These are phyloP conservation scores for Vicugna pacos DNA, from an alignment of 2,113 vertebrate species.

Conservation along the genomic window DNA sequence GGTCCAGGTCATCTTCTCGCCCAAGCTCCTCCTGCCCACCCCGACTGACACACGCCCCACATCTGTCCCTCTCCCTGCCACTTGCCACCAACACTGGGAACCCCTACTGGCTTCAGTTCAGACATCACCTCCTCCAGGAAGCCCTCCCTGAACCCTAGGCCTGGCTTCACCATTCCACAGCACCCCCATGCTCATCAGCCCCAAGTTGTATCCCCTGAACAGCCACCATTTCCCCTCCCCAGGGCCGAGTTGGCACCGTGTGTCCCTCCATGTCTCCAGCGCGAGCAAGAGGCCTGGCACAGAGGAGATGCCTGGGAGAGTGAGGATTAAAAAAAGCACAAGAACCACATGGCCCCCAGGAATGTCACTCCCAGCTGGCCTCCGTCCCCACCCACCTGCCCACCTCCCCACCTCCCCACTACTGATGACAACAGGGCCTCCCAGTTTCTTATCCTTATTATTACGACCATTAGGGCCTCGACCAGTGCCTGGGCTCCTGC, in stretches of 20 bases:
- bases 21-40: background rate
- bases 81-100: background rate
- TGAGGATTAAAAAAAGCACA: background rate
- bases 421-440: background rate
- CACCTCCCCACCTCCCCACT: rapidly evolving
- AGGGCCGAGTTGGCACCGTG: rapidly evolving
- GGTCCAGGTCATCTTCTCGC: no score
- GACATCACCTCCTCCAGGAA: constrained; percentile 25
- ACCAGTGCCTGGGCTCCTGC: rapidly evolving
- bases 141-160: background rate
- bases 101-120: background rate
- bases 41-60: background rate
- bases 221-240: background rate
- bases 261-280: background rate
- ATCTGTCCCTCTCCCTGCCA: background rate
- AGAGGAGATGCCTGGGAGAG: background rate
- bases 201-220: background rate
- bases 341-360: background rate
- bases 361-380: background rate
- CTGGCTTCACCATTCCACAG: background rate
- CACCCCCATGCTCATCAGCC: background rate
- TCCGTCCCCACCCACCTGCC: background rate
- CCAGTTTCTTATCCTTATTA: background rate
- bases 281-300: background rate
- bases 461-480: background rate